A percentile compares a stretch with the other conserved stretches of the same genome.
phyloP scores from a whole-genome alignment of 1,140 invertebrate species.

The Stenopsyche tienmushanensis region DNA sequence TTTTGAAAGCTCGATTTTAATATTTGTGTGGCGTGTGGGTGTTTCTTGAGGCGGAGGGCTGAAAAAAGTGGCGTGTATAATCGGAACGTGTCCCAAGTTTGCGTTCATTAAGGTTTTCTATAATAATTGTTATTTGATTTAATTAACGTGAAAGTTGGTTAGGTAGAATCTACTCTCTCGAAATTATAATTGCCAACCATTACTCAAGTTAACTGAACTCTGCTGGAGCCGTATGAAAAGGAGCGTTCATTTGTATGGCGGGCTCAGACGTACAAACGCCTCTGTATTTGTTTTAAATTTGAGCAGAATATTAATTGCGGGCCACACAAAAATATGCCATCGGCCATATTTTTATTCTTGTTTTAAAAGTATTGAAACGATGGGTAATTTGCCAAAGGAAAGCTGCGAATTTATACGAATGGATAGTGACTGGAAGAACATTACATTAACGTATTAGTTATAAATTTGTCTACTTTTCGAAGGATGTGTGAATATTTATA shows the following conservation, averaged over 20 bases:
- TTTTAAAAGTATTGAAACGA: too few species aligned
- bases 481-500: too few species aligned
- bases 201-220: constrained; percentile 17
- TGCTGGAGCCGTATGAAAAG: background rate
- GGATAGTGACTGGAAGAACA: too few species aligned
- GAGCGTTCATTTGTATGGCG: constrained; percentile 3
- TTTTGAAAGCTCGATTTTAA: background rate
- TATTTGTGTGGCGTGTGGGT: background rate
- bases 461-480: too few species aligned
- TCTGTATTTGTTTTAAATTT: constrained; percentile 19
- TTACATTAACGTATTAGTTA: too few species aligned
- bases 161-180: background rate
- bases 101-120: constrained; percentile 5
- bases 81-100: background rate
- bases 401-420: too few species aligned
- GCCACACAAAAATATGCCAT: too few species aligned
- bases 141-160: constrained; percentile 15
- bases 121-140: constrained; percentile 27
- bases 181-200: constrained; percentile 27
- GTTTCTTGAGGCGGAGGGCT: background rate
- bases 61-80: background rate
- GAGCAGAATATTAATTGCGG: background rate
- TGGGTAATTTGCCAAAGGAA: too few species aligned
- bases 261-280: too few species aligned
- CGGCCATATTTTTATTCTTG: too few species aligned